Conservation (phyloP, 2,113 vertebrate species). For the Gallinago undulata region DNA sequence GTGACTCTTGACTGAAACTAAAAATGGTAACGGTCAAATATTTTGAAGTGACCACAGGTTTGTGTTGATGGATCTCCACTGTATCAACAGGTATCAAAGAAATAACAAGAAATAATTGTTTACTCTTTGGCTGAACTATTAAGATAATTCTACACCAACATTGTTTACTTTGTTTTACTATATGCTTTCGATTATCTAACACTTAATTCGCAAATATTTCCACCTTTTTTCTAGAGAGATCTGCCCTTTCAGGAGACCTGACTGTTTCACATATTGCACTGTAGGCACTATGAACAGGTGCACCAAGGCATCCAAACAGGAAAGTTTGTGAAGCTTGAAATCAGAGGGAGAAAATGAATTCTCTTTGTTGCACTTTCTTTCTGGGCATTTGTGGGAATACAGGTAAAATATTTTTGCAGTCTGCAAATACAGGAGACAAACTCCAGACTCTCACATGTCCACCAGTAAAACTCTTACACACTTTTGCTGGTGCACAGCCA, state of each 20-base stretch:
- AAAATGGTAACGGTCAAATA: not conserved
- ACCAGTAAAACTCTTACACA: not conserved
- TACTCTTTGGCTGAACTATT: not conserved
- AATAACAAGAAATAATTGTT: not conserved
- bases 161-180: not conserved
- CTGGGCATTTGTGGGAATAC: not conserved
- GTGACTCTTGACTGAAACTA: not conserved
- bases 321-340: not conserved
- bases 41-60: not conserved
- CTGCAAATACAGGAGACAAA: not conserved
- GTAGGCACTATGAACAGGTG: not conserved
- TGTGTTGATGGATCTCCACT: not conserved
- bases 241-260: not conserved
- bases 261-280: fast-evolving
- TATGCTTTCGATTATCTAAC: not conserved
- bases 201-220: not conserved
- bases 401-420: not conserved
- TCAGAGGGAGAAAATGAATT: not conserved
- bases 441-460: not conserved
- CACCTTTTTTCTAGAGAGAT: not conserved
- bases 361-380: not conserved
- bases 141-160: not conserved
- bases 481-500: not conserved
- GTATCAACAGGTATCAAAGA: not conserved
- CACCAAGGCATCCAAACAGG: not conserved